phyloP scores from a whole-genome alignment of 2,888 invertebrate species.

The Abrostola triplasia region DNA sequence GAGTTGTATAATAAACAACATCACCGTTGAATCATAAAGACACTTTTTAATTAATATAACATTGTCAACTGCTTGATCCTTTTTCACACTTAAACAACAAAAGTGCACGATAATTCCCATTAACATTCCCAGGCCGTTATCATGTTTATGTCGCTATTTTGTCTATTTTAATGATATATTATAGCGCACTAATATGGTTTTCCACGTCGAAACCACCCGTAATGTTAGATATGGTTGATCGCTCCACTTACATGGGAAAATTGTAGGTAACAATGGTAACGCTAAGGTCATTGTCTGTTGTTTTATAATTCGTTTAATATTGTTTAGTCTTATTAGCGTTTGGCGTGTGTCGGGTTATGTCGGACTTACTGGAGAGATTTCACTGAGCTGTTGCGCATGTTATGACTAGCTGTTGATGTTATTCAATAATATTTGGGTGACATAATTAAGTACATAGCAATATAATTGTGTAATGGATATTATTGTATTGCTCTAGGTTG shows the following conservation, averaged over 20 bases:
- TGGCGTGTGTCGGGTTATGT: conserved; percentile 5
- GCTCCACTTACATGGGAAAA: conserved; percentile 79
- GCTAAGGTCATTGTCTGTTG: conserved; percentile 73
- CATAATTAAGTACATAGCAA: not conserved
- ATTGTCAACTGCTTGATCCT: conserved; percentile 12
- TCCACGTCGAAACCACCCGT: conserved; percentile 35
- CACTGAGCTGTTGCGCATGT: not conserved
- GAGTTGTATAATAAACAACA: conserved; percentile 2
- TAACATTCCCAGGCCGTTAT: conserved; percentile 52
- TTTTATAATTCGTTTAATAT: conserved; percentile 54
- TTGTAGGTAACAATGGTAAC: conserved; percentile 71
- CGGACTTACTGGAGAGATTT: not conserved
- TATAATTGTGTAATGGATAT: not conserved
- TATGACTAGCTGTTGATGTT: not conserved
- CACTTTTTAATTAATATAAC: conserved; percentile 6
- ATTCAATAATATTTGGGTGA: conserved; percentile 2
- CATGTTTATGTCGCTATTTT: conserved; percentile 37
- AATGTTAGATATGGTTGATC: conserved; percentile 49
- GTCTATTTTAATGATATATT: conserved; percentile 52
- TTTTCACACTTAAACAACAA: conserved; percentile 28
- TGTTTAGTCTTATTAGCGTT: conserved; percentile 39
- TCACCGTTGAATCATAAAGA: not conserved
- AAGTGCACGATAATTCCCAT: conserved; percentile 43
- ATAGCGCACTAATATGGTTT: conserved; percentile 33
- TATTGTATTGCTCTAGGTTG: not conserved